phyloP scores from a whole-genome alignment of 2,797 vertebrate species.

The Acridotheres tristis region DNA sequence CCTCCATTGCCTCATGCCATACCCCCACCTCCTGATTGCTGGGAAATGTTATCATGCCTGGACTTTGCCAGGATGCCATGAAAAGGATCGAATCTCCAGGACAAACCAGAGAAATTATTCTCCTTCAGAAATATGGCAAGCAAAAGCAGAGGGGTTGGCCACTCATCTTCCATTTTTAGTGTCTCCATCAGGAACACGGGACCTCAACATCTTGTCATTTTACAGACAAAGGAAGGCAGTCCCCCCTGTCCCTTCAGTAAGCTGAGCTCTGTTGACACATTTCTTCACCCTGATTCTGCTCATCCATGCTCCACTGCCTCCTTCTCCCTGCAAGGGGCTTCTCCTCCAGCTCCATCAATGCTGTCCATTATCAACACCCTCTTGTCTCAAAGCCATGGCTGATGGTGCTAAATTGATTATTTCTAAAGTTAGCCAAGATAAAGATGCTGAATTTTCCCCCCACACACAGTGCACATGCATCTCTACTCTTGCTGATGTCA shows the following conservation, averaged over 20 bases:
- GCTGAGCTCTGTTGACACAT: not conserved
- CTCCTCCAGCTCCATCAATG: not conserved
- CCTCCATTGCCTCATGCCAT: not conserved
- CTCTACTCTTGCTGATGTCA: not conserved
- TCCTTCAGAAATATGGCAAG: not conserved
- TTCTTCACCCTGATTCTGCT: not conserved
- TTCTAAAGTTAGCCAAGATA: not conserved
- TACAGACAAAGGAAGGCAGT: not conserved
- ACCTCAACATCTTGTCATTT: not conserved
- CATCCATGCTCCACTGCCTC: not conserved
- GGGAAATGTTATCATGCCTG: not conserved
- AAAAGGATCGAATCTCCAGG: not conserved
- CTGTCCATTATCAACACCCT: not conserved
- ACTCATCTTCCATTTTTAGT: not conserved
- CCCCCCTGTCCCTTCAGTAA: not conserved
- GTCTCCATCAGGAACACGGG: fast-evolving
- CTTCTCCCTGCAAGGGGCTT: not conserved
- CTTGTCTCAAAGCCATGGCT: not conserved
- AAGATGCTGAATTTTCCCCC: not conserved
- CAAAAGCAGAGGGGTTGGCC: not conserved
- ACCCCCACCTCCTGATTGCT: not conserved
- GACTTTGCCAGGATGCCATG: fast-evolving
- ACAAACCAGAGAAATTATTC: not conserved
- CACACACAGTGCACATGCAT: not conserved
- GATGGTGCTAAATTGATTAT: not conserved